Conservation (phyloP, 2,888 invertebrate species). For the Horisme vitalbata region DNA sequence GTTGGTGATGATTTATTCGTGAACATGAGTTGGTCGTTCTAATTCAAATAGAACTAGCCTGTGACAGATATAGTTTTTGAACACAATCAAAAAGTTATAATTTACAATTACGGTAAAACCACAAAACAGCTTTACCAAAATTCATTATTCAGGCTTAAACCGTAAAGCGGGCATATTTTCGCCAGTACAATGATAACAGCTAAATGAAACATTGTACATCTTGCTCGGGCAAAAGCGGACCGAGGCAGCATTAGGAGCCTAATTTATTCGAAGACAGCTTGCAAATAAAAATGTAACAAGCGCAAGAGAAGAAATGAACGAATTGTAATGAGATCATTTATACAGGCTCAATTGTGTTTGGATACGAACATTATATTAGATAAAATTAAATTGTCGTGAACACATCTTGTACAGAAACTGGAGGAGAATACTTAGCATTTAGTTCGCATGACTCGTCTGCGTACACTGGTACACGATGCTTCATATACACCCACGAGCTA, state of each 20-base stretch:
- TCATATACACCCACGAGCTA: too few relatives aligned
- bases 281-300: constrained; percentile 44
- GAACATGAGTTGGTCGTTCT: too few relatives aligned
- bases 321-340: constrained; percentile 34
- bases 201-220: constrained; percentile 39
- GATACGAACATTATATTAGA: constrained; percentile 32
- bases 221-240: constrained; percentile 34
- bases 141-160: constrained; percentile 10
- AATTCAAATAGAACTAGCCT: too few relatives aligned
- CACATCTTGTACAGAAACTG: too few relatives aligned
- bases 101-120: neutral
- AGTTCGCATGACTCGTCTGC: too few relatives aligned
- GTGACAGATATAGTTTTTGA: too few relatives aligned
- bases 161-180: constrained; percentile 21
- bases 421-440: too few relatives aligned
- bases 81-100: neutral
- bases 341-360: constrained; percentile 14
- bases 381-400: too few relatives aligned
- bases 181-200: constrained; percentile 33
- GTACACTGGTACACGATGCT: too few relatives aligned
- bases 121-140: constrained; percentile 4
- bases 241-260: constrained; percentile 29
- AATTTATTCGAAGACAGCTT: constrained; percentile 45
- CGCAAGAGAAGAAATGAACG: constrained; percentile 35
- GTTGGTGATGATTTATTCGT: too few relatives aligned